These are phyloP conservation scores for Chaenodraco wilsoni DNA, from an alignment of 2,797 vertebrate species.

Conservation along the genomic window DNA sequence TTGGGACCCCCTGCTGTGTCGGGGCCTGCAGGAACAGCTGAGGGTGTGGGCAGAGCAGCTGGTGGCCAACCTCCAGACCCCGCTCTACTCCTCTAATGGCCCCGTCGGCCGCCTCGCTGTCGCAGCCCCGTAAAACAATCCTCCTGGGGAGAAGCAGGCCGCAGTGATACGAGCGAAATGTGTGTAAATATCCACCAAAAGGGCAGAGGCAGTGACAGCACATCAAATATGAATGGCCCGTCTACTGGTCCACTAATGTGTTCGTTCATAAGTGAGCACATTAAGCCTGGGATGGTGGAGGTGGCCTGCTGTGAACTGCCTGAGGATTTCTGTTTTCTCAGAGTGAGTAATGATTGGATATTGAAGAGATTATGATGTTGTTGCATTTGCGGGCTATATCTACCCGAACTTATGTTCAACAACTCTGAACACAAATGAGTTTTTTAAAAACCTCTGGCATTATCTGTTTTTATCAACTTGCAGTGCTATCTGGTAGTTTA, in stretches of 20 bases:
- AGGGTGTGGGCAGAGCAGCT: constrained; percentile 72
- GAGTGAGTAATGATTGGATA: constrained; percentile 58
- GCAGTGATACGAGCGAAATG: constrained; percentile 66
- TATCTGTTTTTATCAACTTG: neutral
- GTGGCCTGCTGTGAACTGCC: constrained; percentile 60
- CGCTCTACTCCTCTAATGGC: constrained; percentile 76
- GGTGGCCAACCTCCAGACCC: constrained; percentile 73
- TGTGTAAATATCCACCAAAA: constrained; percentile 63
- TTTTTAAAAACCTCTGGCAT: constrained; percentile 10
- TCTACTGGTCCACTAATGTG: constrained; percentile 78
- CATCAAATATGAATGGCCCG: constrained; percentile 80
- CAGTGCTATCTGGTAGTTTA: neutral
- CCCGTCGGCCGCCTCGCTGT: constrained; percentile 56
- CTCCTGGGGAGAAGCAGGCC: constrained; percentile 47
- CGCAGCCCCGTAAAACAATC: constrained; percentile 56
- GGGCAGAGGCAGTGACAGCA: constrained; percentile 56
- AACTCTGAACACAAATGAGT: neutral
- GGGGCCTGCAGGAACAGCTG: constrained; percentile 52
- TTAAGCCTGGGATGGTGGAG: constrained; percentile 52
- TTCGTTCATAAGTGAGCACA: constrained; percentile 82
- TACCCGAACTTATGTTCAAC: constrained; percentile 38
- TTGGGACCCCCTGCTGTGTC: constrained; percentile 71
- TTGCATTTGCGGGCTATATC: constrained; percentile 20
- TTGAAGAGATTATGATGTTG: constrained; percentile 45
- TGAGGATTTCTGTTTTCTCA: constrained; percentile 59